Evolutionary conservation across 2,888 invertebrate species (phyloP).

Genomic region (Cataglyphis altisquamis): DNA sequence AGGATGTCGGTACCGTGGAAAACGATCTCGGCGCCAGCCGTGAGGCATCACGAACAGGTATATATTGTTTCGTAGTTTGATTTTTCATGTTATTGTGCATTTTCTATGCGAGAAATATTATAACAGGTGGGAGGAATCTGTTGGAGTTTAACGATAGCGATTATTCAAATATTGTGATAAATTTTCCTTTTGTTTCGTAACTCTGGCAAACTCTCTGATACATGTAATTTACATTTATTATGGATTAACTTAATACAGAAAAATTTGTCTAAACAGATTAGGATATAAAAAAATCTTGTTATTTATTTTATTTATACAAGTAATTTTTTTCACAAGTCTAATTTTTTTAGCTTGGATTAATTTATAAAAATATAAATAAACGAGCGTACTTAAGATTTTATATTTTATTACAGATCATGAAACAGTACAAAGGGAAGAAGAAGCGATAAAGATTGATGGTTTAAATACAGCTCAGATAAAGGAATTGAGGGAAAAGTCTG

Average conservation of each 20-base stretch:
- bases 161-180: not conserved
- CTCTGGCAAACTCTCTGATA: not conserved
- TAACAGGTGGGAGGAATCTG: conserved; percentile 35
- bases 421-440: conserved; percentile 96
- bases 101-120: not conserved
- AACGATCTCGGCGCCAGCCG: conserved; percentile 94
- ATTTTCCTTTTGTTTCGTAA: not conserved
- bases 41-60: conserved; percentile 96
- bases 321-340: conserved; percentile 33
- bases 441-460: conserved; percentile 98
- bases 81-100: no score
- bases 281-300: not conserved
- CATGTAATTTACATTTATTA: not conserved
- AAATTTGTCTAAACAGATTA: not conserved
- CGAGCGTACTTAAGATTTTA: not conserved
- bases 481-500: conserved; percentile 95
- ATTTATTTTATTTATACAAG: conserved; percentile 22
- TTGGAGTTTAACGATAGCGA: not conserved
- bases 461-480: conserved; percentile 97
- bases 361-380: not conserved
- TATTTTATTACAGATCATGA: conserved; percentile 91
- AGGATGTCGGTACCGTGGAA: conserved; percentile 89
- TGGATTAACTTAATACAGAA: not conserved
- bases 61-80: conserved; percentile 65
- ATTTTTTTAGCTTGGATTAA: not conserved